phyloP scores from a whole-genome alignment of 2,797 vertebrate genomes.

The Chelon labrosus region DNA sequence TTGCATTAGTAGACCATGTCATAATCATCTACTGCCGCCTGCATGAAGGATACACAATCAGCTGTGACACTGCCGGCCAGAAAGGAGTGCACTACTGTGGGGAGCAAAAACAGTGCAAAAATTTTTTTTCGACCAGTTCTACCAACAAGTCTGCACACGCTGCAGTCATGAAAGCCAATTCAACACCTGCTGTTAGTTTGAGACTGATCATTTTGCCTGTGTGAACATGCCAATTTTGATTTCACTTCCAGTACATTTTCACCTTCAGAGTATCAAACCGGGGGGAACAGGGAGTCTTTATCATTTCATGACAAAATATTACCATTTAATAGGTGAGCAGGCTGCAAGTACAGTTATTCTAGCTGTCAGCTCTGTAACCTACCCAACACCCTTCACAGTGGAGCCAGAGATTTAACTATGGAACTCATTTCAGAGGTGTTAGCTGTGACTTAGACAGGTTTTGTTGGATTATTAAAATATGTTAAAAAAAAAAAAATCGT shows the following conservation, averaged over 20 bases:
- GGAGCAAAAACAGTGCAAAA: neutral
- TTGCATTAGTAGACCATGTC: no score
- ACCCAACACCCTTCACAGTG: neutral
- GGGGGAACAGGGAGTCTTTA: conserved; percentile 39
- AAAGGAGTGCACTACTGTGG: neutral
- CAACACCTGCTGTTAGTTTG: conserved; percentile 32
- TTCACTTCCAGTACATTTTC: conserved; percentile 41
- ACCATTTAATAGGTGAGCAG: conserved; percentile 8
- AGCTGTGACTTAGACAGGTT: no score
- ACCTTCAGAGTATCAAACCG: conserved; percentile 16
- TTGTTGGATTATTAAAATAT: neutral
- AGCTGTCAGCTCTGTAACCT: conserved; percentile 10
- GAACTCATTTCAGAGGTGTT: neutral
- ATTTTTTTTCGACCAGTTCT: neutral
- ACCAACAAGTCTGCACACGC: neutral
- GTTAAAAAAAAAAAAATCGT: neutral
- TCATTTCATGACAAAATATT: conserved; percentile 35
- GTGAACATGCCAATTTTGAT: conserved; percentile 41
- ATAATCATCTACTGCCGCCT: no score
- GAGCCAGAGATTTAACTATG: neutral
- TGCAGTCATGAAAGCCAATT: conserved; percentile 17
- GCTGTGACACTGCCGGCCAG: neutral
- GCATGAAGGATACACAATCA: neutral
- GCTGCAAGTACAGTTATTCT: conserved; percentile 21
- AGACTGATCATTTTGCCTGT: conserved; percentile 21